Evolutionary conservation across 2,888 invertebrate genomes (phyloP), one percentile per base, ranked within the genome.

Genomic region (Pilophorus perplexus): DNA sequence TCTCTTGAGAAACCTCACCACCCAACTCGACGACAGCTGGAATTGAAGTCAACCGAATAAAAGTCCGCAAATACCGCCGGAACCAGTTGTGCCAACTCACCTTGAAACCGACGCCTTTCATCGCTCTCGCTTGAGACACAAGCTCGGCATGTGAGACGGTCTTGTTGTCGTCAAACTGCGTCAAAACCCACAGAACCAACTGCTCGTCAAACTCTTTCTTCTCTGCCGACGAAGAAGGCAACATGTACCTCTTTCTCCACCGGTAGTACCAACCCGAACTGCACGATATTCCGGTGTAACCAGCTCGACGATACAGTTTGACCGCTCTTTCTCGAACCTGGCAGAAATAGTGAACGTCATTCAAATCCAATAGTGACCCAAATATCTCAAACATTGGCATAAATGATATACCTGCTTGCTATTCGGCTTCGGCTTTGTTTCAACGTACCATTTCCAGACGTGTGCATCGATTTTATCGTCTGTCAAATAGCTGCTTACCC

Each of bases 261-360:
- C 74, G 68, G 25, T 73, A 71, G 67, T 74, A 75, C 76, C 76
- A 76, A 2, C 74, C 74, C 46, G 74, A 72, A 1, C 74, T 74
- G 65, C 75, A 75, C 52, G 72, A 71, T 8, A 75, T 74, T 12
- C 67, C 48, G 4, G 57, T 37, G 60, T 73, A 70, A 1, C 75
- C 75, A 52, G 71, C 73, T 3, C 68, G 70, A 16, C 72, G 69
- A 64, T 71, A 75, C 52, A 75, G 46, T 64, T 73, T 71, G 4
- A 70, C 44, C 3, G 73, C 76, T 67, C 74, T 74, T 4, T 71
- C 67, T 10, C 75, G 70, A 18, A 75, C 72, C 72, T 74, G 70
- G 16, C 3, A 55, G 50, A 52, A 37, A 42, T 27, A 8, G 33
- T n/a, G n/a, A n/a, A n/a, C n/a, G n/a, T n/a, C n/a, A n/a, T n/a